Conservation (phyloP, 1,140 invertebrate genomes). For the Cherax quadricarinatus region DNA sequence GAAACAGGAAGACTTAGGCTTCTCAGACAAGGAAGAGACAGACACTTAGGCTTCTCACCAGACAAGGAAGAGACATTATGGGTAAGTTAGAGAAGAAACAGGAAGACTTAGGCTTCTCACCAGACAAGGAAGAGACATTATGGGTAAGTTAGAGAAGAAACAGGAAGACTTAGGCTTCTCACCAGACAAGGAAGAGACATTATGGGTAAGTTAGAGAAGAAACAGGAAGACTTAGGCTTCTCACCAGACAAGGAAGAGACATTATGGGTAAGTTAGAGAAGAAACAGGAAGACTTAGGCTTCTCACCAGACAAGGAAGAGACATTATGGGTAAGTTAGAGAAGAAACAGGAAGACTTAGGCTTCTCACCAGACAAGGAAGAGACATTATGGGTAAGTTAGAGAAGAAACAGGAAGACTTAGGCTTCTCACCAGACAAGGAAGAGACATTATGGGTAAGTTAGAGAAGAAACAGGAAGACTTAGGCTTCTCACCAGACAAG, state of each 20-base stretch:
- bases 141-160: constrained; percentile 8
- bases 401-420: no score
- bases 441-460: constrained; percentile 53
- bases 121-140: constrained; percentile 60
- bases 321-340: constrained; percentile 41
- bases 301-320: constrained; percentile 59
- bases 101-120: constrained; percentile 19
- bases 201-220: constrained; percentile 26
- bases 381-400: constrained; percentile 51
- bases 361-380: constrained; percentile 57
- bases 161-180: no score
- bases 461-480: no score
- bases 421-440: constrained; percentile 57
- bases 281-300: not conserved
- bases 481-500: constrained; percentile 51
- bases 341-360: no score
- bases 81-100: not conserved
- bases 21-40: constrained; percentile 60
- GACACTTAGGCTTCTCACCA: constrained; percentile 26
- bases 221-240: not conserved
- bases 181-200: constrained; percentile 58
- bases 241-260: constrained; percentile 58
- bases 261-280: constrained; percentile 35
- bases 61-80: constrained; percentile 57
- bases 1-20: no score